Evolutionary conservation across 2,113 vertebrate genomes (phyloP).

Genomic region (Danionella cerebrum): DNA sequence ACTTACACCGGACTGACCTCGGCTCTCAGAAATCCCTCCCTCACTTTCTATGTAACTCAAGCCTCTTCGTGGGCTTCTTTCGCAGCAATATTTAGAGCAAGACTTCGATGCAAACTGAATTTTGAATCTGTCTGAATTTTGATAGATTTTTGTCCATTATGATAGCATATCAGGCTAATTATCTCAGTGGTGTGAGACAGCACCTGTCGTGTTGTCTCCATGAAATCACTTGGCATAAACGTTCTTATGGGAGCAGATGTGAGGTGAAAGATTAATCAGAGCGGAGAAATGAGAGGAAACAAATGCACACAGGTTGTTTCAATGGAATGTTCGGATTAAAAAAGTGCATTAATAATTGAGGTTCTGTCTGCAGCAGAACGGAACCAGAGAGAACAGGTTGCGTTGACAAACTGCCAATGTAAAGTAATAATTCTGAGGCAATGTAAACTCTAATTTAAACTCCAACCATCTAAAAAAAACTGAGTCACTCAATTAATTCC

Average conservation of each 20-base stretch:
- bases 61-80: neutral
- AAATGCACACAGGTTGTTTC: slow-evolving; percentile 1
- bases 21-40: neutral
- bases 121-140: too few species aligned
- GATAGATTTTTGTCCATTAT: too few species aligned
- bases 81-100: neutral
- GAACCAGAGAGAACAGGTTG: neutral
- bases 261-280: neutral
- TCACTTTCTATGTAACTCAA: neutral
- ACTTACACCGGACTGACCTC: slow-evolving; percentile 16
- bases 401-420: neutral
- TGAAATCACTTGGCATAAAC: slow-evolving; percentile 13
- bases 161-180: too few species aligned
- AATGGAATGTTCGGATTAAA: slow-evolving; percentile 41
- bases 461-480: too few species aligned
- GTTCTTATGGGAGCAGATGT: neutral
- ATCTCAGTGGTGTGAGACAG: neutral
- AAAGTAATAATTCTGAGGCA: too few species aligned
- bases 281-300: neutral
- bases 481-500: too few species aligned
- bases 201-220: slow-evolving; percentile 2
- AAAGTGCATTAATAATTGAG: slow-evolving; percentile 34
- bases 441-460: too few species aligned
- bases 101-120: too few species aligned
- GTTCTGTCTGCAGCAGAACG: neutral